Base-by-base conservation (phyloP, 2,888 invertebrate species). In the Pollenia griseotomentosa region DNA sequence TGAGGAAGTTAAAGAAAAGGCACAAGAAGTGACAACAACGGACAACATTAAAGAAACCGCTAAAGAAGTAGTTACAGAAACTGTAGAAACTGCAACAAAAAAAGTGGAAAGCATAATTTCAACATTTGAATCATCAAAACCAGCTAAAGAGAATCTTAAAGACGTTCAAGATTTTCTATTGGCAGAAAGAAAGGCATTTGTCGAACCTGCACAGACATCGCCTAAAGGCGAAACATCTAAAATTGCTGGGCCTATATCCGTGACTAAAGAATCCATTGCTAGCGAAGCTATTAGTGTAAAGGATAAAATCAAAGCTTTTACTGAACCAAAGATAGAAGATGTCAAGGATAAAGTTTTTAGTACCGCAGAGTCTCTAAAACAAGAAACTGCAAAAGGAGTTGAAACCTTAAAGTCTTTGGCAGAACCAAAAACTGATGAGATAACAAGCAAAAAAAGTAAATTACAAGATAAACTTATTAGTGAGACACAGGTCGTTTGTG, bases 41-140 rank as follows among this genome's bases (percentile, higher is more conserved):
- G 73, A 75, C 2, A 89, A 11, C 80, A 73, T 81, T 10, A 66
- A 70, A 7, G 46, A 91, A 82, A 88, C 88, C 0, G 84, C 90
- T 0, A 89, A 85, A 74, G 88, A 91, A 71, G 89, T 91, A 40
- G 85, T 63, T 14, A 68, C 71, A 16, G 79, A 84, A 57, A 83
- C 80, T 0, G 88, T 91, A 46, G 84, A 88, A 68, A 79, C 66
- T 16, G 84, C 86, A 44, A 90, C 89, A 63, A 90, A 90, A 71
- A 92, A 91, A 42, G 90, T 91, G 10, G 92, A 90, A 83, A 91
- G 87, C 48, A 92, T 92, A 16, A 90, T 91, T 44, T 90, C 90
- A 68, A 88, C 90, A 12, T 90, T 91, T 53, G 92, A 92, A 83
- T 82, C 57, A 14, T 23, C 71, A 23, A 75, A 65, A 23, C 66